A percentile compares a stretch with the other conserved stretches of the same genome.
phyloP scores from a whole-genome alignment of 1,140 invertebrate genomes.

The Drosophila setifemur region DNA sequence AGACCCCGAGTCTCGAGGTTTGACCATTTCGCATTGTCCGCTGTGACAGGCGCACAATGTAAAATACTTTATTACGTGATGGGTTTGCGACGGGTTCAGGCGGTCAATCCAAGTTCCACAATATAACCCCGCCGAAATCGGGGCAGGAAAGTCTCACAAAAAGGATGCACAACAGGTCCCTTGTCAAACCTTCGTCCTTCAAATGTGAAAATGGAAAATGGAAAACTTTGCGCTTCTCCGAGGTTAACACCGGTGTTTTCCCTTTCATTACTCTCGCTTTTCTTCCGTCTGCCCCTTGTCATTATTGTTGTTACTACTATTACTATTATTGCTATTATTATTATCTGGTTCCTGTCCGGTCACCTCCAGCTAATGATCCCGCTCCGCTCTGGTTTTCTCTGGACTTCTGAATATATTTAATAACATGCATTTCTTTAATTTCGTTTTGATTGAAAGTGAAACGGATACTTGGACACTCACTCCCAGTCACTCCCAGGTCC shows the following conservation, averaged over 20 bases:
- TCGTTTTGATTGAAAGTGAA: constrained; percentile 68
- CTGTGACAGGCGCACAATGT: constrained; percentile 31
- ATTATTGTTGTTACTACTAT: constrained; percentile 16
- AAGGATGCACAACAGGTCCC: constrained; percentile 2
- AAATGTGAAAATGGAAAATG: not conserved
- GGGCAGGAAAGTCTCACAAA: not conserved
- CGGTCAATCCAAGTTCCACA: constrained; percentile 18
- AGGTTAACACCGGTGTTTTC: constrained; percentile 34
- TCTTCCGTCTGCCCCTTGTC: constrained; percentile 2
- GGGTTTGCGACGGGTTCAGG: constrained; percentile 3
- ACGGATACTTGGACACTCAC: constrained; percentile 56
- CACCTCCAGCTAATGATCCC: constrained; percentile 39
- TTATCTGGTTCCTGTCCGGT: constrained; percentile 43
- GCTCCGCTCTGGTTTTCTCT: constrained; percentile 30
- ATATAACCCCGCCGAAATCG: constrained; percentile 36
- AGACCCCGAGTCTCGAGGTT: too few species aligned
- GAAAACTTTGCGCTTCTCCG: not conserved
- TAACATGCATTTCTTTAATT: constrained; percentile 55
- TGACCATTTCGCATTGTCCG: not conserved
- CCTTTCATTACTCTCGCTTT: constrained; percentile 42
- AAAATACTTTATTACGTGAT: constrained; percentile 53
- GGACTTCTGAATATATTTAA: too few species aligned
- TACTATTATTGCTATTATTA: constrained; percentile 35
- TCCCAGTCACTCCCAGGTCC: not conserved
- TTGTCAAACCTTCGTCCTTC: constrained; percentile 33